These are phyloP conservation scores for Typhlomys cinereus DNA, from an alignment of 2,113 vertebrate species.

Conservation along the genomic window DNA sequence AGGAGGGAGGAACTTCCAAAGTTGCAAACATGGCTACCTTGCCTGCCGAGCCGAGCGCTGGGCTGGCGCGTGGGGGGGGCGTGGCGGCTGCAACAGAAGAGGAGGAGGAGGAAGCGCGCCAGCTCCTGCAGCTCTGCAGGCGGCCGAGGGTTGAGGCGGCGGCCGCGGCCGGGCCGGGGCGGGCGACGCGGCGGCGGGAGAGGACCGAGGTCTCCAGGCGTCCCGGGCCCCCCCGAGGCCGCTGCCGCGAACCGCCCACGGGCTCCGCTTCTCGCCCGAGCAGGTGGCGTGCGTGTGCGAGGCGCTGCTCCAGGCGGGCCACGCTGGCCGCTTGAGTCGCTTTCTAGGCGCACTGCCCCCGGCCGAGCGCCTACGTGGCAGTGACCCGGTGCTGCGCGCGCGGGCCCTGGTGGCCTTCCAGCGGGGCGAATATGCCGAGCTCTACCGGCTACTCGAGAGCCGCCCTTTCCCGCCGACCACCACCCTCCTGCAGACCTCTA, in stretches of 20 bases:
- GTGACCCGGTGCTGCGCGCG: constrained; percentile 79
- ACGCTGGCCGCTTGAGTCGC: constrained; percentile 92
- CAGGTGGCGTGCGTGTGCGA: constrained; percentile 94
- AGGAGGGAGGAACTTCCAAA: constrained; percentile 84
- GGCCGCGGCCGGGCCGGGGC: constrained; percentile 79
- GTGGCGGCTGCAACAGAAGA: constrained; percentile 85
- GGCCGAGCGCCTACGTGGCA: constrained; percentile 83
- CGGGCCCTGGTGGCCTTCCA: constrained; percentile 93
- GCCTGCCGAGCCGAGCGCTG: constrained; percentile 86
- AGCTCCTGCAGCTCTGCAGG: constrained; percentile 81
- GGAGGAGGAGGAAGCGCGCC: constrained; percentile 82
- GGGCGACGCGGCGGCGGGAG: constrained; percentile 61
- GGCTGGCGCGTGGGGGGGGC: constrained; percentile 75
- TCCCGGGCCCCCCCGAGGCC: constrained; percentile 43
- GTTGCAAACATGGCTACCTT: constrained; percentile 93
- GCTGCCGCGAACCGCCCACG: constrained; percentile 30
- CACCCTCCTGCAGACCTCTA: constrained; percentile 95
- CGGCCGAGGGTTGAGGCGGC: constrained; percentile 84
- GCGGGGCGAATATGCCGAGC: constrained; percentile 90
- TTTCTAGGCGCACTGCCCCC: constrained; percentile 93
- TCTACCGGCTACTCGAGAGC: constrained; percentile 91
- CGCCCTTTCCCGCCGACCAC: constrained; percentile 92
- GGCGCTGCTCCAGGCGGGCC: constrained; percentile 93
- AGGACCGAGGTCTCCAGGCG: constrained; percentile 46
- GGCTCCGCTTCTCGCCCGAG: constrained; percentile 91